Percentiles rank a stretch among this genome's conserved stretches.
These are phyloP conservation scores for Opisthocomus hoazin DNA, from an alignment of 2,113 vertebrate species.

Conservation along the genomic window DNA sequence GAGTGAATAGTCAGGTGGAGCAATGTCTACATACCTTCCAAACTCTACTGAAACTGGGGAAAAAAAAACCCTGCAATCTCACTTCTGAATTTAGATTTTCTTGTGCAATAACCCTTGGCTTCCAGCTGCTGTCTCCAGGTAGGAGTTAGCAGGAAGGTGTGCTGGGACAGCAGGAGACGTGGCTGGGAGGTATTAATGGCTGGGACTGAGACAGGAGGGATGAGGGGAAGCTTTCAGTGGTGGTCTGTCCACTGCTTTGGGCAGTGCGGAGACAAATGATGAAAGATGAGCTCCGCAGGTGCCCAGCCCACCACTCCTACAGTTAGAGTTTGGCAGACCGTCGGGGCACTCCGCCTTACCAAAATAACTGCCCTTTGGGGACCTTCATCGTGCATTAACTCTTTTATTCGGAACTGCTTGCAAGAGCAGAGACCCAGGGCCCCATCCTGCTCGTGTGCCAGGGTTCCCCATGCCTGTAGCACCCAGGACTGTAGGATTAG, in stretches of 20 bases:
- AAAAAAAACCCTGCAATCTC: not conserved
- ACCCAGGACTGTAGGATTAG: not conserved
- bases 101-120: not conserved
- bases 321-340: conserved; percentile 51
- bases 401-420: not conserved
- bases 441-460: not conserved
- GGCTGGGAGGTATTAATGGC: not conserved
- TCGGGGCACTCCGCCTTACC: not conserved
- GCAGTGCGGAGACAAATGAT: not conserved
- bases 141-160: not conserved
- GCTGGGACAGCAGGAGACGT: accelerated
- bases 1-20: accelerated
- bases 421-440: not conserved
- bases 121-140: not conserved
- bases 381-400: not conserved
- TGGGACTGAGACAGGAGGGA: not conserved
- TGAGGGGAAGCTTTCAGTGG: not conserved
- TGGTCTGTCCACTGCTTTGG: not conserved
- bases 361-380: conserved; percentile 41
- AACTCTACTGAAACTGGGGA: not conserved
- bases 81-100: not conserved
- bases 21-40: not conserved
- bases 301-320: conserved; percentile 9
- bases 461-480: accelerated
- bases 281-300: conserved; percentile 9